Conservation (phyloP, 2,888 invertebrate genomes). For the Eristalinus aeneus region DNA sequence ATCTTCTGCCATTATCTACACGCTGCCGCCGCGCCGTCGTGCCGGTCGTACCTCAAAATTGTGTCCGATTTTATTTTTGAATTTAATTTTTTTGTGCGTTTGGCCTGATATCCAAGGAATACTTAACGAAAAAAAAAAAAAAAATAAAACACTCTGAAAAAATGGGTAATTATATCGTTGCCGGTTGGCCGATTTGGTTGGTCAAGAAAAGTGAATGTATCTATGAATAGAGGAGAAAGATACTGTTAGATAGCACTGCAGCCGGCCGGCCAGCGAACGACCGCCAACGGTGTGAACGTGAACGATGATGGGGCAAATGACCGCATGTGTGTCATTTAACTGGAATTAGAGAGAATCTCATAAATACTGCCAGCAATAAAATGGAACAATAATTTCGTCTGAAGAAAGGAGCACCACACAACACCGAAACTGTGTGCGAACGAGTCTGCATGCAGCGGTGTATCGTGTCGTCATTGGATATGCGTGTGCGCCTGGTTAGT, state of each 20-base stretch:
- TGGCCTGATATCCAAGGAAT: not conserved
- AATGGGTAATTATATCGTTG: conserved; percentile 27
- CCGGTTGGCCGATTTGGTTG: conserved; percentile 6
- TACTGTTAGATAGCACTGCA: conserved; percentile 36
- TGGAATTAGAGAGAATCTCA: conserved; percentile 53
- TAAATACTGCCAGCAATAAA: conserved; percentile 49
- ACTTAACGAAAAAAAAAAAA: conserved; percentile 4
- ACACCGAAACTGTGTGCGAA: not conserved
- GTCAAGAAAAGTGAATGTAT: conserved; percentile 52
- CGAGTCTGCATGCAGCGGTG: not conserved
- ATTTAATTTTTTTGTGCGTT: not conserved
- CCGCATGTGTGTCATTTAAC: conserved; percentile 49
- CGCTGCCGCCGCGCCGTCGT: too few species aligned
- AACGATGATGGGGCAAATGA: conserved; percentile 46
- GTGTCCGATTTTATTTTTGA: not conserved
- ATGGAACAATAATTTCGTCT: conserved; percentile 49
- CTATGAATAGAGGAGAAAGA: conserved; percentile 11
- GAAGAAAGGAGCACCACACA: not conserved
- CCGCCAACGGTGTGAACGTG: conserved; percentile 11
- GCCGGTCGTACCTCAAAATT: not conserved
- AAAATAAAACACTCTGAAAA: not conserved
- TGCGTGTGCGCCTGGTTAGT: conserved; percentile 8
- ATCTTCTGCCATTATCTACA: conserved; percentile 22
- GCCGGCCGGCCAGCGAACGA: not conserved
- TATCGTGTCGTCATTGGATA: conserved; percentile 10